Conservation (phyloP, 1,140 invertebrate species). For the Telenomus remus region DNA sequence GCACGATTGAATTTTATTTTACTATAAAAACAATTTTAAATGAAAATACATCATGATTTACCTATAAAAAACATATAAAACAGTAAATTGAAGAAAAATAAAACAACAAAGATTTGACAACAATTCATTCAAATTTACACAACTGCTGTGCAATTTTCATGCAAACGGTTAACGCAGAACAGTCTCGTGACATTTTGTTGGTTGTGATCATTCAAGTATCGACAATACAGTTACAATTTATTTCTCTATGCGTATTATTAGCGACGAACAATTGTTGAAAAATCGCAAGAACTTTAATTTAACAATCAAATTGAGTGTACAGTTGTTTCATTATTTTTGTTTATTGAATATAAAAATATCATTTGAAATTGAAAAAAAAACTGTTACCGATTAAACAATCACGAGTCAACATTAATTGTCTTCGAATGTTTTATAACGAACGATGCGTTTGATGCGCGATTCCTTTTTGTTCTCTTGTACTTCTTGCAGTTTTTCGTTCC, state of each 20-base stretch:
- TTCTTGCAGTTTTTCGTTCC: constrained; percentile 13
- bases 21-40: no score
- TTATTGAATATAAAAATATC: constrained; percentile 41
- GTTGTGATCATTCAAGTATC: neutral
- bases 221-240: neutral
- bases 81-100: no score
- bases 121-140: no score
- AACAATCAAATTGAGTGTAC: constrained; percentile 11
- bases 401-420: constrained; percentile 24
- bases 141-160: no score
- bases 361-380: constrained; percentile 17
- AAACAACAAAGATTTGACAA: no score
- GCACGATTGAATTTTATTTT: neutral
- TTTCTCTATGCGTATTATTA: neutral
- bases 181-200: no score
- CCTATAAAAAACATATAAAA: no score
- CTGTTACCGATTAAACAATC: neutral
- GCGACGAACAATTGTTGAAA: neutral
- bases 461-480: constrained; percentile 14
- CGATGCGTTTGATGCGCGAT: neutral
- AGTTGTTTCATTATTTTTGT: no score
- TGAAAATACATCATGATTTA: no score
- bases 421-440: constrained; percentile 13
- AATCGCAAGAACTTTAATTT: neutral
- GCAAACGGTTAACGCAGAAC: no score